phyloP scores from a whole-genome alignment of 2,113 vertebrate genomes.

The Bos javanicus region DNA sequence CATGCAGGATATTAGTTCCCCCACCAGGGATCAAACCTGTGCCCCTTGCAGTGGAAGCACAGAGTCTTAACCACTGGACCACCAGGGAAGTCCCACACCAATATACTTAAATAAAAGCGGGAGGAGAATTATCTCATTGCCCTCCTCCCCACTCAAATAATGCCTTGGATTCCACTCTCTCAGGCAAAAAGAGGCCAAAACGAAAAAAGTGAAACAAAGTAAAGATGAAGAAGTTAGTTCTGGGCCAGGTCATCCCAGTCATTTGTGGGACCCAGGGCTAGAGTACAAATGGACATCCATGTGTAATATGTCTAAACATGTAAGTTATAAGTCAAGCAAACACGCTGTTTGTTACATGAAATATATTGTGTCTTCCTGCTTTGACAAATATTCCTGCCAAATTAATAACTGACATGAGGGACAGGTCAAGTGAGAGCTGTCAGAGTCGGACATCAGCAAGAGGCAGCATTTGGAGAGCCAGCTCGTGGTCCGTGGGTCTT shows the following conservation, averaged over 20 bases:
- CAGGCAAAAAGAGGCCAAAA: neutral
- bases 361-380: neutral
- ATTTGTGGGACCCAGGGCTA: neutral
- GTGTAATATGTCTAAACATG: neutral
- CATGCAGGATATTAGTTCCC: neutral
- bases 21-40: neutral
- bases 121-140: neutral
- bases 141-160: neutral
- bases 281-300: neutral
- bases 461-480: neutral
- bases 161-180: neutral
- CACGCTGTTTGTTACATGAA: neutral
- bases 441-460: neutral
- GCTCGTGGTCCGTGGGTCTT: fast-evolving
- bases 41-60: neutral
- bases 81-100: neutral
- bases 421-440: neutral
- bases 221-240: neutral
- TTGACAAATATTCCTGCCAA: neutral
- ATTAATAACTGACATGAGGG: neutral
- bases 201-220: neutral
- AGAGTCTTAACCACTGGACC: neutral
- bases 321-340: neutral
- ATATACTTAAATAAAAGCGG: neutral
- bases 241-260: neutral